Conservation (phyloP, 1,140 invertebrate species). For the Eubasilissa regina region DNA sequence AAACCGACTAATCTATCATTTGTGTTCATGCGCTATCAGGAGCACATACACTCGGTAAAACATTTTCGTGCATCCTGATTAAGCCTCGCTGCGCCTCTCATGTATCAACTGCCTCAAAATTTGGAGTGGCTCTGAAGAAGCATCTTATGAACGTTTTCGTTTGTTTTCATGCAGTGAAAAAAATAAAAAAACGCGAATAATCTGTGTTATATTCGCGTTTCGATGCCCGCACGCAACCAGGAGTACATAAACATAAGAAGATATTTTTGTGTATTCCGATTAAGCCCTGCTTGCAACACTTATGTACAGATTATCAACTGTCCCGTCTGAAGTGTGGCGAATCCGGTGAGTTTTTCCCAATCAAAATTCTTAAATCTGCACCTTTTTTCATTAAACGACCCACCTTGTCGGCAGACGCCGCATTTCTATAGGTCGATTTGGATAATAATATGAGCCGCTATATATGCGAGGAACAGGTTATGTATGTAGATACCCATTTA, state of each 20-base stretch:
- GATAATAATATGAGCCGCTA: slow-evolving; percentile 20
- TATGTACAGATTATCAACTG: slow-evolving; percentile 28
- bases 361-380: slow-evolving; percentile 38
- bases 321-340: slow-evolving; percentile 6
- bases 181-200: no score
- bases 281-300: slow-evolving; percentile 5
- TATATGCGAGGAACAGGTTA: slow-evolving; percentile 36
- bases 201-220: no score
- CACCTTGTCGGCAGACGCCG: slow-evolving; percentile 21
- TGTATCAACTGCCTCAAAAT: no score
- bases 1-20: no score
- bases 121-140: no score
- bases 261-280: not conserved
- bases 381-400: slow-evolving; percentile 26
- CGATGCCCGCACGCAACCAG: no score
- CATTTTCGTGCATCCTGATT: no score
- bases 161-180: no score
- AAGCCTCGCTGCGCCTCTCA: no score
- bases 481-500: not conserved
- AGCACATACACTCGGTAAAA: no score
- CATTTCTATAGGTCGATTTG: slow-evolving; percentile 42
- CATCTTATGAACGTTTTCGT: no score
- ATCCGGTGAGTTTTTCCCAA: slow-evolving; percentile 43
- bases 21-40: no score
- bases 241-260: slow-evolving; percentile 21